Base-by-base conservation (phyloP, 2,113 vertebrate genomes). In the Pteronura brasiliensis region DNA sequence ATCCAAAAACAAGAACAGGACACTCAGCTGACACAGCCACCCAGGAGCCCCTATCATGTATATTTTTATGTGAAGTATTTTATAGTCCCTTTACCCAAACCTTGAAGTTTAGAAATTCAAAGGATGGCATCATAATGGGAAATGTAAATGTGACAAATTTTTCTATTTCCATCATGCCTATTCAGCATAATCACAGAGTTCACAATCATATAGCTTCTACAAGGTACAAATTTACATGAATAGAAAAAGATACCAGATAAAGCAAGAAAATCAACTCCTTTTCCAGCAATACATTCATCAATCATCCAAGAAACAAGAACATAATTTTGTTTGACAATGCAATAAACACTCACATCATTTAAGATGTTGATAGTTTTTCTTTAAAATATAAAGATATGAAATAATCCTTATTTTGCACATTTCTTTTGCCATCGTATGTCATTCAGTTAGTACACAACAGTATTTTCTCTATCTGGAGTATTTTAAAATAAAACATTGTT, bases 371-470 rank as follows among this genome's bases (percentile, higher is more conserved):
- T 23, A 39, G 12, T 29, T 90, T 90, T 77, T 86, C 61, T 93
- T 90, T 93, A 72, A 92, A 94, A 85, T 42, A 83, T 36, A 69
- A 95, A 95, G 10, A 47, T 69, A 17, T 52, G 71, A 95, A 97
- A 93, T 27, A 79, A 67, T 44, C 15, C 6, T 77, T 57, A 59
- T 84, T 57, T 79, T 94, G 34, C 27, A 67, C 52, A 27, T 80
- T 55, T 39, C 44, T 34, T 72, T 8, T 39, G 11, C 34, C 71
- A 79, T 74, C 92, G 42, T 93, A 27, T 93, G 42, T 72, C 55
- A 95, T 52, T 84, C 65, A 57, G n/a, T 90, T 63, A 67, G 36
- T 72, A 84, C 1, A 91, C 13, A 88, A n/a, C 44, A 83, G 25
- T 81, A 84, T 90, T 95, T 90, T 47, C 85, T 95, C 44, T 49